phyloP scores from a whole-genome alignment of 2,113 vertebrate species.

The Fukomys damarensis region DNA sequence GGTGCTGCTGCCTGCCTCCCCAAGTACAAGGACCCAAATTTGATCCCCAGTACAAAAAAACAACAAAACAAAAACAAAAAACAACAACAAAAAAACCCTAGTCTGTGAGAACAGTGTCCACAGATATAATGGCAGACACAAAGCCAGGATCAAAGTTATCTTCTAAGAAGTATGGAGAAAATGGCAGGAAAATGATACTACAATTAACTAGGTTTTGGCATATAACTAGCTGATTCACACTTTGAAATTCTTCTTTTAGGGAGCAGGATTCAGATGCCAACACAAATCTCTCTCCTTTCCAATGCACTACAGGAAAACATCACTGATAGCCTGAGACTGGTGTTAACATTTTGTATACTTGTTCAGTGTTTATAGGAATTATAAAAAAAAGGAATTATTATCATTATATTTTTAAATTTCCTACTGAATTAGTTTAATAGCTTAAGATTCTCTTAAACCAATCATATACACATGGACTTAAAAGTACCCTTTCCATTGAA shows the following conservation, averaged over 20 bases:
- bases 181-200: not conserved
- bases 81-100: no score
- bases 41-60: no score
- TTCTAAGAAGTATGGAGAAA: not conserved
- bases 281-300: not conserved
- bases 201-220: not conserved
- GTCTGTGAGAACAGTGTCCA: not conserved
- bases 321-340: not conserved
- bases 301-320: not conserved
- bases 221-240: not conserved
- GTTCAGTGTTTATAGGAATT: not conserved
- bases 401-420: not conserved
- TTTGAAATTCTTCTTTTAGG: constrained; percentile 1
- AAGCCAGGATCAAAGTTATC: not conserved
- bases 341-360: not conserved
- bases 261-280: not conserved
- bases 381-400: not conserved
- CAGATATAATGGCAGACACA: not conserved
- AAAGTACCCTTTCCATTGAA: not conserved
- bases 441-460: constrained; percentile 12
- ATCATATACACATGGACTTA: not conserved
- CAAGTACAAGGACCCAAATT: no score
- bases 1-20: no score
- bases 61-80: no score
- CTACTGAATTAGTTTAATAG: not conserved